Evolutionary conservation across 1,140 invertebrate genomes (phyloP).

Genomic region (Lasioglossum baleicum): DNA sequence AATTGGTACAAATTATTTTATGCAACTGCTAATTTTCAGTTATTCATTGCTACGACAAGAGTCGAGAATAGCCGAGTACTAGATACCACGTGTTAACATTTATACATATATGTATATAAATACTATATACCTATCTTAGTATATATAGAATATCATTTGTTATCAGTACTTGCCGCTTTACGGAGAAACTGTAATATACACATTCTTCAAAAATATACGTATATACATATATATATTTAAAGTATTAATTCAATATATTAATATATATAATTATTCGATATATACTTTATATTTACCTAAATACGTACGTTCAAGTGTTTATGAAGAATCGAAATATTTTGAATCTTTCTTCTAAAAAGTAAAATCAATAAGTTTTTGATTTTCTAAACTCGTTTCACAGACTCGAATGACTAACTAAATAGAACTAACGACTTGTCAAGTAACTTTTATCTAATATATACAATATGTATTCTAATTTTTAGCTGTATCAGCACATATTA

Average conservation of each 20-base stretch:
- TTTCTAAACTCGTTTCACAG: neutral
- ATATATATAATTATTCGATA: no score
- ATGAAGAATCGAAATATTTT: neutral
- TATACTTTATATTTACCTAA: neutral
- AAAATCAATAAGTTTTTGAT: neutral
- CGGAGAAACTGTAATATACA: no score
- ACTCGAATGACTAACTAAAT: no score
- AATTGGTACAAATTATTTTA: conserved; percentile 9
- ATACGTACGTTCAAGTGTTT: neutral
- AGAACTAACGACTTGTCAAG: no score
- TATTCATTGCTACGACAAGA: conserved; percentile 29
- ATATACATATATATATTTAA: neutral
- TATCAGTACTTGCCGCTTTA: neutral
- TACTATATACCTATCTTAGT: neutral
- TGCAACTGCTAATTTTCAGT: conserved; percentile 20
- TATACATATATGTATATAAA: neutral
- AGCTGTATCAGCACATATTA: no score
- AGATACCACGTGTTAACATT: conserved; percentile 40
- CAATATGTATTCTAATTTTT: no score
- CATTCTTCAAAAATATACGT: no score
- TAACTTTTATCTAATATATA: no score
- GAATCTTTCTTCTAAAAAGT: neutral
- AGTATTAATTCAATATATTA: neutral
- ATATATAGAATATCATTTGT: neutral
- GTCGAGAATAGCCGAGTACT: conserved; percentile 24